phyloP scores from a whole-genome alignment of 1,140 invertebrate species.

The Brachionus asplanchnoidis region DNA sequence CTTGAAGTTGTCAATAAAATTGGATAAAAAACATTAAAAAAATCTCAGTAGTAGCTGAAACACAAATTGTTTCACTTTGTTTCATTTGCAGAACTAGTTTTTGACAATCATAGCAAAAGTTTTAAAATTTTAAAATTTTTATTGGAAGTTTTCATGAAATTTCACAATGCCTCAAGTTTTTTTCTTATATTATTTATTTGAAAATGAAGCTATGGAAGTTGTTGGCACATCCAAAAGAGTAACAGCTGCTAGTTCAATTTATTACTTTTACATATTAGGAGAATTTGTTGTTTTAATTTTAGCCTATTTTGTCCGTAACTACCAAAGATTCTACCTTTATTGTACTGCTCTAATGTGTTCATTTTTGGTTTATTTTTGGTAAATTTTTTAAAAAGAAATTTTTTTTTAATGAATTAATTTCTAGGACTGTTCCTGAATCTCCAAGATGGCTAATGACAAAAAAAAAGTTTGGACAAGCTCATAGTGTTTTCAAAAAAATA shows the following conservation, averaged over 20 bases:
- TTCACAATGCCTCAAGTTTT: too few relatives aligned
- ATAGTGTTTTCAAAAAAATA: background rate
- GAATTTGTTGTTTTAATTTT: slow-evolving; percentile 34
- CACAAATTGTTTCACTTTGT: too few relatives aligned
- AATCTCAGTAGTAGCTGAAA: too few relatives aligned
- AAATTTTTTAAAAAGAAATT: background rate
- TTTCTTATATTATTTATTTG: too few relatives aligned
- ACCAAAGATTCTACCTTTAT: background rate
- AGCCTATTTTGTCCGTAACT: slow-evolving; percentile 38
- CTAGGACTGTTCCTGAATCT: background rate
- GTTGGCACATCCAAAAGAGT: slow-evolving; percentile 22
- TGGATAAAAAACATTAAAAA: too few relatives aligned
- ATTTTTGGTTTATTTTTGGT: slow-evolving; percentile 17
- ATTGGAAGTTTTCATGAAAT: too few relatives aligned
- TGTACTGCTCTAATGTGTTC: background rate
- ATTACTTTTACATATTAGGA: slow-evolving; percentile 22
- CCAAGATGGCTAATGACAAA: slow-evolving; percentile 30
- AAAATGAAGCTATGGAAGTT: slow-evolving; percentile 4
- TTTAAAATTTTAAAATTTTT: too few relatives aligned
- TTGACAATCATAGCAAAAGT: too few relatives aligned
- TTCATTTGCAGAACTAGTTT: too few relatives aligned
- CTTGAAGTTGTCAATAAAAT: too few relatives aligned
- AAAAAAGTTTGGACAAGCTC: background rate
- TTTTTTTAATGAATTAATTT: background rate
- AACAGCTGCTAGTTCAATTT: slow-evolving; percentile 20